Evolutionary conservation across 2,113 vertebrate species (phyloP), one percentile per base, ranked within the genome.

Genomic region (Oreochromis aureus): DNA sequence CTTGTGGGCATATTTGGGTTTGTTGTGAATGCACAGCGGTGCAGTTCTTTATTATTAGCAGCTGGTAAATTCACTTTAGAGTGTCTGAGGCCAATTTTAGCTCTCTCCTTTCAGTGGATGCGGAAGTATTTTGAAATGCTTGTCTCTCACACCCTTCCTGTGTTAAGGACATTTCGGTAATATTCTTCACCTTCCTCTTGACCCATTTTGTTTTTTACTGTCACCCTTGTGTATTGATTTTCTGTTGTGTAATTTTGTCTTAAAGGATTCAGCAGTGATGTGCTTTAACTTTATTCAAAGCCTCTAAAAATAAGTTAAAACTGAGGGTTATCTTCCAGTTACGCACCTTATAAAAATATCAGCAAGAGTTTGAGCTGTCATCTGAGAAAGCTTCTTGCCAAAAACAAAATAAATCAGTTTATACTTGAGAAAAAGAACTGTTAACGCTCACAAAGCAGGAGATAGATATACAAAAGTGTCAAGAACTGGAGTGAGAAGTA

Each of bases 1-100:
- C 22, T 34, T 87, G 24, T 82, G 44, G 81, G 27, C 76, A 39
- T 58, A 54, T 85, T 66, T 80, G 12, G 27, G 44, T 53, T 22
- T 48, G 5, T 81, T 80, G 83, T 27, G 81, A n/a, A 61, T 80
- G 24, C 39, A 51, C 44, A 78, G 24, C 71, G 27, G 82, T 59
- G 19, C 63, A 9, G 19, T 69, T 55, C 82, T 78, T 81, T 84
- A 86, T 87, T 84, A 66, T 63, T 71, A 61, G 56, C 12, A 46
- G 58, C 76, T 32, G 55, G 16, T 36, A 61, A 81, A 56, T 84
- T 3, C 6, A 83, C 48, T 82, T 34, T 19, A 36, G 8, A 9
- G 27, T 53, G 15, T 82, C 0, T 54, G 7, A 46, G 66, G 18
- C 32, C 24, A 73, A 32, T 59, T 85, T 86, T 46, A 48, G 27